These are phyloP conservation scores for Seriola aureovittata DNA, from an alignment of 2,113 vertebrate genomes.

Conservation along the genomic window DNA sequence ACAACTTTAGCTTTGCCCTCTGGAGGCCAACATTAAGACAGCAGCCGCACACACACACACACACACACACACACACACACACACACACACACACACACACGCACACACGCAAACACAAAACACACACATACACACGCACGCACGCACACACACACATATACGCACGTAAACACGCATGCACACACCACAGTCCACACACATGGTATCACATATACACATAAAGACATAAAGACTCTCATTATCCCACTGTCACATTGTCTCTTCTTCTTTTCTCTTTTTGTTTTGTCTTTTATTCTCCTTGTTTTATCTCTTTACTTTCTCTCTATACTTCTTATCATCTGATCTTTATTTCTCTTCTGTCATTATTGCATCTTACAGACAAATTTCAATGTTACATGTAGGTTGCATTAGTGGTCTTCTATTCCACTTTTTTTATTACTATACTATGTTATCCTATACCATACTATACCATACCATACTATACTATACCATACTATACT, in stretches of 20 bases:
- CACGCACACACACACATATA: not conserved
- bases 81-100: not conserved
- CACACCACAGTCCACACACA: too few species aligned
- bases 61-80: not conserved
- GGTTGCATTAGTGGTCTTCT: too few species aligned
- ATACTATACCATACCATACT: too few species aligned
- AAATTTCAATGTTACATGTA: too few species aligned
- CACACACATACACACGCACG: slow-evolving; percentile 3
- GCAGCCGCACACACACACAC: slow-evolving; percentile 6
- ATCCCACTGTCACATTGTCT: slow-evolving; percentile 8
- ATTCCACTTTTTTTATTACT: too few species aligned
- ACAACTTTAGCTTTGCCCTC: slow-evolving; percentile 55
- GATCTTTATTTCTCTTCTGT: not conserved
- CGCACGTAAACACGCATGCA: too few species aligned
- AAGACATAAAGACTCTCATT: not conserved
- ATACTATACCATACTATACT: too few species aligned
- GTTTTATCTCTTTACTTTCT: not conserved
- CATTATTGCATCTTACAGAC: not conserved
- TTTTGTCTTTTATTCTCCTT: not conserved
- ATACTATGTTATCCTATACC: too few species aligned
- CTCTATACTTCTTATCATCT: not conserved
- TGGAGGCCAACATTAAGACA: slow-evolving; percentile 47
- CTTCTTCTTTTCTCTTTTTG: not conserved
- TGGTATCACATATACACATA: too few species aligned
- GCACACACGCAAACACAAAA: not conserved